A percentile compares a stretch with the other conserved stretches of the same genome.
Evolutionary conservation across 2,888 invertebrate species (phyloP).

Genomic region (Macrostomum cliftonense): DNA sequence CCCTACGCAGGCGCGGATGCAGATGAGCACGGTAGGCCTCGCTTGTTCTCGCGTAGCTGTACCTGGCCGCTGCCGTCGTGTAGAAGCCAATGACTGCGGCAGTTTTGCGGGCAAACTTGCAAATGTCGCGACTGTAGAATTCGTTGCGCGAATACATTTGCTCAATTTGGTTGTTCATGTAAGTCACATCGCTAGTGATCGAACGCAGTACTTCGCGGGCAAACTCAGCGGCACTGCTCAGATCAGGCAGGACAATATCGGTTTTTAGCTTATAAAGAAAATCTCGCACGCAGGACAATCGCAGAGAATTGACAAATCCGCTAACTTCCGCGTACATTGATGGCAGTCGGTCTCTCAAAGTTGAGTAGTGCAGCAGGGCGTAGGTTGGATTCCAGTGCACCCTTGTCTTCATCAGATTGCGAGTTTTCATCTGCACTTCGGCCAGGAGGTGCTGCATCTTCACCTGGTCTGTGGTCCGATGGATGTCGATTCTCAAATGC

Average conservation of each 20-base stretch:
- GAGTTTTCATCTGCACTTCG: no score
- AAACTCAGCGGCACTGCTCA: neutral
- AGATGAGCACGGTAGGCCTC: no score
- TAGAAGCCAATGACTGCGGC: no score
- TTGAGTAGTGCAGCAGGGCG: neutral
- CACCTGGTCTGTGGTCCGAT: no score
- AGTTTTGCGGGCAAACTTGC: neutral
- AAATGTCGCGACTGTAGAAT: slow-evolving; percentile 14
- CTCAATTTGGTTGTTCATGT: slow-evolving; percentile 1
- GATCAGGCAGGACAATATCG: neutral
- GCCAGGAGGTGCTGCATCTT: no score
- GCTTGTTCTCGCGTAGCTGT: no score
- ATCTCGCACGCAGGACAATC: neutral
- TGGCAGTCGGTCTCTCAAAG: neutral
- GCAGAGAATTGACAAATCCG: neutral
- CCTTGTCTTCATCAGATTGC: no score
- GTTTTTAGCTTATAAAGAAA: no score
- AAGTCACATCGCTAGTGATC: slow-evolving; percentile 3
- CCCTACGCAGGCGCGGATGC: no score
- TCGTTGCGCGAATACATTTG: slow-evolving; percentile 12
- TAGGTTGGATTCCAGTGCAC: no score
- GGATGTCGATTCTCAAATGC: no score
- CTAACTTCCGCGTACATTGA: neutral
- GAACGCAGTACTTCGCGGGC: neutral
- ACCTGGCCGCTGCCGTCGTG: no score